Evolutionary conservation across 1,140 invertebrate genomes (phyloP).

Genomic region (Yoshiicerus persimilis): DNA sequence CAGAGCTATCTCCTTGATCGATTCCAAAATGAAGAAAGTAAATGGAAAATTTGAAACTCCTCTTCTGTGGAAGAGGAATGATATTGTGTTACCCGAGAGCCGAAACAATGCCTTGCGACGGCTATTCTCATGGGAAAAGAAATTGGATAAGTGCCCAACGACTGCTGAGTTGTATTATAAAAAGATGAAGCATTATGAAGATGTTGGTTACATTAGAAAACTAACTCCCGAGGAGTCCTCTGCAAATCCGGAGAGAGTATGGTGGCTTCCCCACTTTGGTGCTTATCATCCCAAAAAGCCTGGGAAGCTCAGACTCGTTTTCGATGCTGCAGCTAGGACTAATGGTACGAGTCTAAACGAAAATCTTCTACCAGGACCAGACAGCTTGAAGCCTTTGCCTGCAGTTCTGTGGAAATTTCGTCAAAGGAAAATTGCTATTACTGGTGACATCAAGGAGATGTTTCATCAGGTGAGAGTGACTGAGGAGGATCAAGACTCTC

Average conservation of each 20-base stretch:
- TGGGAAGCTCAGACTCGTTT: slow-evolving; percentile 41
- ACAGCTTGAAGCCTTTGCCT: slow-evolving; percentile 21
- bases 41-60: not conserved
- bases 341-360: slow-evolving; percentile 32
- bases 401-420: slow-evolving; percentile 39
- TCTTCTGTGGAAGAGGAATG: not conserved
- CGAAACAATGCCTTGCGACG: not conserved
- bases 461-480: slow-evolving; percentile 11
- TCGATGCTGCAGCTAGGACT: slow-evolving; percentile 36
- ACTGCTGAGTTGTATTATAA: not conserved
- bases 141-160: not conserved
- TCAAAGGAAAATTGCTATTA: not conserved
- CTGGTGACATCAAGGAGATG: not conserved
- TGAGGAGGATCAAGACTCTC: slow-evolving; percentile 25
- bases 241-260: not conserved
- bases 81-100: not conserved
- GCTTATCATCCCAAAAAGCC: slow-evolving; percentile 29
- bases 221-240: not conserved
- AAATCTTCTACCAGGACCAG: slow-evolving; percentile 26
- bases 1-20: not conserved
- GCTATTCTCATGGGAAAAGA: not conserved
- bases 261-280: slow-evolving; percentile 43
- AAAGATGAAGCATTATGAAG: not conserved
- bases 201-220: slow-evolving; percentile 24
- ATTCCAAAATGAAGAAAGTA: not conserved